Evolutionary conservation across 2,888 invertebrate species (phyloP), one percentile per base, ranked within the genome.

Genomic region (Prostheceraeus crozeri): DNA sequence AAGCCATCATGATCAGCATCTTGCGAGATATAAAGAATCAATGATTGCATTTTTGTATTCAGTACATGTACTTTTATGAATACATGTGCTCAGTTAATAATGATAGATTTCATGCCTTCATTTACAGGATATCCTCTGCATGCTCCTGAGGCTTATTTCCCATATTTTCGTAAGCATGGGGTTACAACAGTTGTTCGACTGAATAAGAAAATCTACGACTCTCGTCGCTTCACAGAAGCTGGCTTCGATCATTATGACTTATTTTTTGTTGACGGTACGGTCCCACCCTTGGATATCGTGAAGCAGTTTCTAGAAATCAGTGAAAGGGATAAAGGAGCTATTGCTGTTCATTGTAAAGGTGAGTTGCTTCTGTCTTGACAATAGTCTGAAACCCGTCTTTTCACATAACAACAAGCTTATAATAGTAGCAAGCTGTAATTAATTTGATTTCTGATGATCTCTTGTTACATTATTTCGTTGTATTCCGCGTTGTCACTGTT

Each of bases 231-330:
- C 76, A 84, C 84, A 1, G 82, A 85, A 65, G 88, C 86, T 56
- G 96, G 94, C 1, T 94, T 98, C 72, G 84, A 86, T 63, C 98
- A 98, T 73, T 82, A 85, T 67, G 96, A 98, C 77, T 79, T 99
- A 73, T 94, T 91, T 80, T 96, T 99, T 74, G 85, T 89, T 53
- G 98, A 98, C 75, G 98, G 98, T 1, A 88, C 88, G 31, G 87
- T 87, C 46, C 98, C 98, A 0, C 86, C 85, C 57, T 89, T 89
- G 76, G 80, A 83, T 64, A 93, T 98, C 67, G 82, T 96, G 65
- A 82, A 85, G 69, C 82, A 87, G 72, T 98, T 98, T 77, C 80
- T 98, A 57, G 81, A 83, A 67, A 84, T 93, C 51, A 83, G 86
- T 63, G 96, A 98, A 77, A 83, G 81, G 35, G 84, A 89, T 0